Evolutionary conservation across 1,140 invertebrate genomes (phyloP).

Genomic region (Pseudomyrmex gracilis): DNA sequence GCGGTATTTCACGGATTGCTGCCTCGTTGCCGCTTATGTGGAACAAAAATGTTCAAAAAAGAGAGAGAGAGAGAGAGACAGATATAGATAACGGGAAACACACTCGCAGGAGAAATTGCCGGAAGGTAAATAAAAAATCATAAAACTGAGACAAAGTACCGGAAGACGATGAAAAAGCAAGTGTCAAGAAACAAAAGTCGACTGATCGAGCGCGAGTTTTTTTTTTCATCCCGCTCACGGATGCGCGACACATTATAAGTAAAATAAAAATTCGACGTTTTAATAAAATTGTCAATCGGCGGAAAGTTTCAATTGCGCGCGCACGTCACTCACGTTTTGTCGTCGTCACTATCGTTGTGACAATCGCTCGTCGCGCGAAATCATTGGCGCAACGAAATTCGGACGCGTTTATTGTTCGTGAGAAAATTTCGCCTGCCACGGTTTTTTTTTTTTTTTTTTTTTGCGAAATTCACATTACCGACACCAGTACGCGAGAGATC

Average conservation of each 20-base stretch:
- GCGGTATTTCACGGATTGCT: not conserved
- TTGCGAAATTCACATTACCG: not conserved
- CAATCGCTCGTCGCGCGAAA: conserved; percentile 16
- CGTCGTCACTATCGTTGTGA: not conserved
- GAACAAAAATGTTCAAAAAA: not conserved
- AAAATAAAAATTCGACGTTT: conserved; percentile 42
- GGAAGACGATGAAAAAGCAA: not conserved
- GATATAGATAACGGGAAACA: no score
- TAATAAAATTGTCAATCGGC: conserved; percentile 56
- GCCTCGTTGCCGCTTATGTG: conserved; percentile 6
- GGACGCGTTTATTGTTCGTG: not conserved
- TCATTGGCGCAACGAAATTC: conserved; percentile 7
- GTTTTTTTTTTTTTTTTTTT: no score
- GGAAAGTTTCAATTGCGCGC: not conserved
- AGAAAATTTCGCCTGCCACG: not conserved
- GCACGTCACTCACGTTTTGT: not conserved
- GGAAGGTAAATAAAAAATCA: no score
- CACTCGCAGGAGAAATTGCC: no score
- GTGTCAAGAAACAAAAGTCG: not conserved
- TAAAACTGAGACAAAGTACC: no score
- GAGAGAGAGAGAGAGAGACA: no score
- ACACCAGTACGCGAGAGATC: conserved; percentile 7
- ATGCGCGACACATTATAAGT: not conserved
- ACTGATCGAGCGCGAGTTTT: no score
- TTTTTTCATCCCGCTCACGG: not conserved